Percentiles rank a stretch among this genome's conserved stretches.
Conservation (phyloP, 2,888 invertebrate genomes). For the Cosmia pyralina region DNA sequence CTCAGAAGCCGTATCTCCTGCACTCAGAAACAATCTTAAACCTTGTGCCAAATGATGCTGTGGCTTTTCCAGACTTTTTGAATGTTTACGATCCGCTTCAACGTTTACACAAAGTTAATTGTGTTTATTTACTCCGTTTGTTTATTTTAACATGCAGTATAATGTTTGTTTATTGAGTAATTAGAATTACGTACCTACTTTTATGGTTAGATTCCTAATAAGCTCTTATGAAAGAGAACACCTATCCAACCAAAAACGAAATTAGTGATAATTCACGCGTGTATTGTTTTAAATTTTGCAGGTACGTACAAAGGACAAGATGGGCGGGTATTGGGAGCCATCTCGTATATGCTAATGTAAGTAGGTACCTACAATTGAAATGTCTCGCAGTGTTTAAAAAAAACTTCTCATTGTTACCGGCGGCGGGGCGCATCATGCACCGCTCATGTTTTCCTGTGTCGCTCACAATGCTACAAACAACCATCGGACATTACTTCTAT, state of each 20-base stretch:
- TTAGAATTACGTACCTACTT: conserved; percentile 9
- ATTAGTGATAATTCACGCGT: conserved; percentile 61
- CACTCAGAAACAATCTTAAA: conserved; percentile 41
- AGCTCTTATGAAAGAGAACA: not conserved
- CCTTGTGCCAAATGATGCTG: conserved; percentile 45
- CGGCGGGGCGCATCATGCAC: conserved; percentile 73
- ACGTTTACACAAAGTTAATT: conserved; percentile 23
- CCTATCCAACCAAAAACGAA: too few species aligned
- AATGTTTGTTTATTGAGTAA: conserved; percentile 23
- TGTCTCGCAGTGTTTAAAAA: conserved; percentile 79
- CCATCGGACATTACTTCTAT: conserved; percentile 73
- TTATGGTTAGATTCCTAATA: conserved; percentile 12
- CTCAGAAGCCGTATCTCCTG: conserved; percentile 41
- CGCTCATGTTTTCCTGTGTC: conserved; percentile 79
- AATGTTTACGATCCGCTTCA: conserved; percentile 37
- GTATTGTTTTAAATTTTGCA: conserved; percentile 72
- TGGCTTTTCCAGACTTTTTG: conserved; percentile 39
- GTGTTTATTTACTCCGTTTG: conserved; percentile 26
- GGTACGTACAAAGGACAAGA: conserved; percentile 67
- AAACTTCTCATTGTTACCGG: conserved; percentile 80
- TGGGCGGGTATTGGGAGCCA: conserved; percentile 40
- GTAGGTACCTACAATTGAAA: conserved; percentile 72
- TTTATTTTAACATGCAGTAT: conserved; percentile 22
- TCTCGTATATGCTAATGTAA: conserved; percentile 64
- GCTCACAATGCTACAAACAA: conserved; percentile 77